Base-by-base conservation (phyloP, 2,113 vertebrate genomes). In the Cheilinus undulatus region DNA sequence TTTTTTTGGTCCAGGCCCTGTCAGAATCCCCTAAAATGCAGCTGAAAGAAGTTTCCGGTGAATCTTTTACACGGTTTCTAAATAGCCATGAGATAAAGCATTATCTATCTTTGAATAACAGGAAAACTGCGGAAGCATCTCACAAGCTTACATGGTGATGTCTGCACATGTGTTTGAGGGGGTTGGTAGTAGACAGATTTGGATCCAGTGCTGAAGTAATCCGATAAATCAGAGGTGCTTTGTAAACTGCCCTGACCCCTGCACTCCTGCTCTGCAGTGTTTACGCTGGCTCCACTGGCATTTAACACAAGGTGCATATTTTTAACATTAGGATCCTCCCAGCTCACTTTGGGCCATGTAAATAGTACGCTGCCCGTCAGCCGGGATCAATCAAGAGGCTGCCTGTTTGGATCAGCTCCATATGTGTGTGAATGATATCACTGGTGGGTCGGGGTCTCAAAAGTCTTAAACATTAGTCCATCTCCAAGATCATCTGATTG, bases 301-400 rank as follows among this genome's bases (percentile, higher is more conserved):
- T 86, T 89, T 86, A 87, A 86, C 86, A 89, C 69, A 50, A 75
- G 86, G 82, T 71, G 83, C 90, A 91, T 89, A 91, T 72, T 92
- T 92, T 91, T 90, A 88, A 69, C 80, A 84, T 86, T 90, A 87
- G 75, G 79, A 86, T 87, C 73, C 78, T 88, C 86, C 70, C 69
- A 38, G 68, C 70, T 69, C 87, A 60, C 84, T 63, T 64, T 53
- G 77, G 74, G 45, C 70, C 67, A 19, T 80, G 83, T 88, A 86
- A 91, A 89, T 75, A 85, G 46, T 76, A 40, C 48, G 60, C 61
- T 2, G 69, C 71, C 82, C 67, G 48, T 89, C 88, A 84, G 68
- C 83, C 82, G 69, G 81, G 86, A 92, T 93, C 88, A 89, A 83
- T 92, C 86, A 90, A 22, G 36, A 65, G 58, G 17, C 45, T 85